phyloP scores from a whole-genome alignment of 2,888 invertebrate species.

The Tanaodytes sp. region DNA sequence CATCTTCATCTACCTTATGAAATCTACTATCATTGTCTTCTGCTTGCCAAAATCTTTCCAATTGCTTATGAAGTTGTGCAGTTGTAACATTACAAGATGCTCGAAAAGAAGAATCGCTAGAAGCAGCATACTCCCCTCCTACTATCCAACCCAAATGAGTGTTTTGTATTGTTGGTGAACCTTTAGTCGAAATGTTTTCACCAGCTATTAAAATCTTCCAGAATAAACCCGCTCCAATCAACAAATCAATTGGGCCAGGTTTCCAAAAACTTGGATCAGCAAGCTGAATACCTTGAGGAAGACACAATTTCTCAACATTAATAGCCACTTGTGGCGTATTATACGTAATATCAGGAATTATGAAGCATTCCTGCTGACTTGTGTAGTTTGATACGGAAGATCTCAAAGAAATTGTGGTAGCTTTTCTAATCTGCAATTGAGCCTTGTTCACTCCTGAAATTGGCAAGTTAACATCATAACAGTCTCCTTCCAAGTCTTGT shows the following conservation, averaged over 20 bases:
- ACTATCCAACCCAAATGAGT: constrained; percentile 20
- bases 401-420: too few species aligned
- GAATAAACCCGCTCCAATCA: constrained; percentile 1
- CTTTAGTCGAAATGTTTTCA: neutral
- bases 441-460: too few species aligned
- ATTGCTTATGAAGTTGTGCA: neutral
- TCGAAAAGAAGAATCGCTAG: too few species aligned
- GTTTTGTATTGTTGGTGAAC: constrained; percentile 9
- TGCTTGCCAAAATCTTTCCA: constrained; percentile 22
- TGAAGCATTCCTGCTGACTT: neutral
- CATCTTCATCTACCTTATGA: constrained; percentile 8
- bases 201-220: constrained; percentile 8
- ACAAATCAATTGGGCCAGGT: constrained; percentile 1
- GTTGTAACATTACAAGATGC: neutral
- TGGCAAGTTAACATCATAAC: too few species aligned
- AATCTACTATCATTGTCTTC: constrained; percentile 7
- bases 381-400: neutral
- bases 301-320: neutral
- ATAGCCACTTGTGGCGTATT: constrained; percentile 8
- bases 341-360: constrained; percentile 1
- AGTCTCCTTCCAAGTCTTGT: neutral
- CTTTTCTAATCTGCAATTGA: too few species aligned
- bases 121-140: constrained; percentile 2
- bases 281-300: constrained; percentile 6
- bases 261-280: constrained; percentile 14